Evolutionary conservation across 2,888 invertebrate genomes (phyloP).

Genomic region (Linnaemya vulpina): DNA sequence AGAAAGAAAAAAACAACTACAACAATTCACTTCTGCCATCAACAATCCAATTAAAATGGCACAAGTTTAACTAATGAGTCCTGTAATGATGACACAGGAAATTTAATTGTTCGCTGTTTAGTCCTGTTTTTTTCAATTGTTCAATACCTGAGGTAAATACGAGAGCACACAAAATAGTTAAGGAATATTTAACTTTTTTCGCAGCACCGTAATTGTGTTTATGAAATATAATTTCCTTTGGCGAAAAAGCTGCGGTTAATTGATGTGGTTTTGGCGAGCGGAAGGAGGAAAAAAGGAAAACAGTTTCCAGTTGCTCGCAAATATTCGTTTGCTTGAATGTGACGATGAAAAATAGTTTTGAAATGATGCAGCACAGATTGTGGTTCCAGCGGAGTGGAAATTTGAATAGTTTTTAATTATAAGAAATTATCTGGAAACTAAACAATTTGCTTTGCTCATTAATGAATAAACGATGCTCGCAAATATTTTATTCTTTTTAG

Average conservation of each 20-base stretch:
- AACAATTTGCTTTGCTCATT: no score
- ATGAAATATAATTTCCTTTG: neutral
- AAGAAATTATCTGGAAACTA: no score
- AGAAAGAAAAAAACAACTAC: neutral
- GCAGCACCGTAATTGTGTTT: conserved; percentile 9
- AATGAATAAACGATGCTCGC: no score
- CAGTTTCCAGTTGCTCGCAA: neutral
- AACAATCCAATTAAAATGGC: conserved; percentile 71
- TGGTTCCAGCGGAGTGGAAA: no score
- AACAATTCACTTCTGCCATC: conserved; percentile 35
- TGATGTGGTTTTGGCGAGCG: neutral
- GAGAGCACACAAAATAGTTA: neutral
- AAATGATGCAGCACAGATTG: neutral
- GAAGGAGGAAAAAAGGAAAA: neutral
- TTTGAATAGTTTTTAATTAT: no score
- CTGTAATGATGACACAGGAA: conserved; percentile 67
- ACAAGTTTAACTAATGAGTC: conserved; percentile 64
- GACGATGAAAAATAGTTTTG: neutral
- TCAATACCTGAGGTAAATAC: conserved; percentile 11
- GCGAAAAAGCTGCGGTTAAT: neutral
- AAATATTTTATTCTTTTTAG: no score
- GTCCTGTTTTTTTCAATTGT: conserved; percentile 23
- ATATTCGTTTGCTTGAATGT: neutral
- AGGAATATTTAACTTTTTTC: conserved; percentile 19
- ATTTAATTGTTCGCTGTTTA: conserved; percentile 64